These are phyloP conservation scores for Dromiciops gliroides DNA, from an alignment of 2,113 vertebrate genomes.

Conservation along the genomic window DNA sequence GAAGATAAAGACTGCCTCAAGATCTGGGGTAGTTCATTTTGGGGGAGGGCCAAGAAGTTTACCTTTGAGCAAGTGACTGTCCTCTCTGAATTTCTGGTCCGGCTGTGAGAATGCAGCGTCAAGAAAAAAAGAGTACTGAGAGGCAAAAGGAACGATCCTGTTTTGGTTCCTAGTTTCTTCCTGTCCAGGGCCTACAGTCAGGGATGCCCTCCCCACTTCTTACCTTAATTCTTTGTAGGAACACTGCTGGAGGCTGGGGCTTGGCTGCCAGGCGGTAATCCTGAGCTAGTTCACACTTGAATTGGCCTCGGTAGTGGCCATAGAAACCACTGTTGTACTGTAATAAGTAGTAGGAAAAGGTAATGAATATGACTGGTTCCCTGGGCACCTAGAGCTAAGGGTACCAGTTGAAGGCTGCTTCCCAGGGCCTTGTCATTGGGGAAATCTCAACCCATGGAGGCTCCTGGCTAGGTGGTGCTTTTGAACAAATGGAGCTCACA, in stretches of 20 bases:
- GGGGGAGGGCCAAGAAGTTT: neutral
- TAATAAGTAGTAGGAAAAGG: constrained; percentile 64
- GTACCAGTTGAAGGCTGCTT: neutral
- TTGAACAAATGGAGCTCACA: neutral
- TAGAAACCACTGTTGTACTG: constrained; percentile 86
- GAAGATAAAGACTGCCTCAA: neutral
- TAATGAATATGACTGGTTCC: neutral
- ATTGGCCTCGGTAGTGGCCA: constrained; percentile 84
- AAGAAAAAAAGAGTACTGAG: neutral
- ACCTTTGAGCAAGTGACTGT: neutral
- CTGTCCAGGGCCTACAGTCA: neutral
- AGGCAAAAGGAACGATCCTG: neutral
- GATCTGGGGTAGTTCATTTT: neutral
- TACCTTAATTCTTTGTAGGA: constrained; percentile 74
- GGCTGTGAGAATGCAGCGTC: neutral
- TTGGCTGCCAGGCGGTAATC: constrained; percentile 78
- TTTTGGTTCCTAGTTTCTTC: neutral
- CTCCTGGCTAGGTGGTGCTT: neutral
- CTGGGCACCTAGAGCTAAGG: neutral
- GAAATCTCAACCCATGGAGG: neutral
- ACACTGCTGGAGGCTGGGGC: constrained; percentile 80
- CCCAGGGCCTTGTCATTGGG: neutral
- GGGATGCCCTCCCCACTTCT: fast-evolving
- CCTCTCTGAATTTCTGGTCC: neutral
- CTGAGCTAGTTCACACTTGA: constrained; percentile 78